These are phyloP conservation scores for Gnatocerus cornutus DNA, from an alignment of 2,888 invertebrate species.

Conservation along the genomic window DNA sequence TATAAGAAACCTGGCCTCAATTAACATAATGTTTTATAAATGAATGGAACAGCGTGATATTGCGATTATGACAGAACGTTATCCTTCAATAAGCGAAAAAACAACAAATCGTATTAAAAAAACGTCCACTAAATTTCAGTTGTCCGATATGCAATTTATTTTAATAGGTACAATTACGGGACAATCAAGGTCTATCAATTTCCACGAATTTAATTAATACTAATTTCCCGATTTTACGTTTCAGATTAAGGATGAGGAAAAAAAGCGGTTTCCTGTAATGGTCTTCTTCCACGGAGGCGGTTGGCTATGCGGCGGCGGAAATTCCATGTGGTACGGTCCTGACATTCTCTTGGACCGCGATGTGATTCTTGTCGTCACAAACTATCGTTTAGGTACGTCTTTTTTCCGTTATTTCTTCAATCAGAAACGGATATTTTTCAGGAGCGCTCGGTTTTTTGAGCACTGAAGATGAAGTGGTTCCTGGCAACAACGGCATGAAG, in stretches of 20 bases:
- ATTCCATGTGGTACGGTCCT: conserved; percentile 80
- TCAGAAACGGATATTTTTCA: conserved; percentile 52
- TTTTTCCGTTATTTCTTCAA: neutral
- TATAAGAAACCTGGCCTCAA: conserved; percentile 3
- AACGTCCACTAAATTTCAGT: too few species aligned
- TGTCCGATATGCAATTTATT: neutral
- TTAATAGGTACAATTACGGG: too few species aligned
- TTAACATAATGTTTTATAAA: conserved; percentile 9
- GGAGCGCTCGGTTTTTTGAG: conserved; percentile 69
- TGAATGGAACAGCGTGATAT: neutral
- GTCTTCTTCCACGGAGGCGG: conserved; percentile 85
- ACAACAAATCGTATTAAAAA: neutral
- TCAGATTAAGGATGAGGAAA: neutral
- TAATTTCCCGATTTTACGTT: neutral
- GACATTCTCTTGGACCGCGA: conserved; percentile 81
- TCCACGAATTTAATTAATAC: neutral
- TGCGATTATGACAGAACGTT: neutral
- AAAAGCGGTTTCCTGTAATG: conserved; percentile 76
- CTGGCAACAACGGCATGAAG: conserved; percentile 70
- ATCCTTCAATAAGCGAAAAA: neutral
- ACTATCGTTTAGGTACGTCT: conserved; percentile 77
- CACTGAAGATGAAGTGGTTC: conserved; percentile 67
- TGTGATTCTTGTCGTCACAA: conserved; percentile 79
- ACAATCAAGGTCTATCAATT: too few species aligned
- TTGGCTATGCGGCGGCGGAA: conserved; percentile 82